These are phyloP conservation scores for Alaudala cheleensis DNA, from an alignment of 2,113 vertebrate genomes.

Conservation along the genomic window DNA sequence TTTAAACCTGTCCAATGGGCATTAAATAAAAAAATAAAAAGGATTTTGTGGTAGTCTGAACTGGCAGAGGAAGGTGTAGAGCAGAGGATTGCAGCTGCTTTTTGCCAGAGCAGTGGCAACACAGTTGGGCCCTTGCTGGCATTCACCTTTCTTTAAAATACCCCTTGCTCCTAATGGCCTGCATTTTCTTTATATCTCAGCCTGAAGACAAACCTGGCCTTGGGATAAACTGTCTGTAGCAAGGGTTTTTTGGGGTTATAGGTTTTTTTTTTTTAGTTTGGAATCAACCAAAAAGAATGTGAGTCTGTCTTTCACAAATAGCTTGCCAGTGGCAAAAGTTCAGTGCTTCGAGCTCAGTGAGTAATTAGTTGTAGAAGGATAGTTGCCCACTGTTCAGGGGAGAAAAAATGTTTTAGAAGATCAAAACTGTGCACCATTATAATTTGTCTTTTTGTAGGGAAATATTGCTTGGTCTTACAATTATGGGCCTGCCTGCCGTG, in stretches of 20 bases:
- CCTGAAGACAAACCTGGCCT: neutral
- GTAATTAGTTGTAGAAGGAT: constrained; percentile 8
- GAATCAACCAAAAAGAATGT: neutral
- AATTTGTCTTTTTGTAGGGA: neutral
- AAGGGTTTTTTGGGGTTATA: neutral
- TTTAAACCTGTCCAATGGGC: neutral
- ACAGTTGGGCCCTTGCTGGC: neutral
- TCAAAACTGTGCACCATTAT: neutral
- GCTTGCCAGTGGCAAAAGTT: constrained; percentile 40
- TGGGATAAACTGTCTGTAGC: neutral
- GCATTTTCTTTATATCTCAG: neutral
- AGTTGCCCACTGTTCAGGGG: neutral
- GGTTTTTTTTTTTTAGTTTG: neutral
- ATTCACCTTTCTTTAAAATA: neutral
- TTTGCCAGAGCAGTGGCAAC: accelerated
- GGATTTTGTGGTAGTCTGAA: neutral
- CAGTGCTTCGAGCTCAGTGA: neutral
- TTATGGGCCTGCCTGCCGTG: neutral
- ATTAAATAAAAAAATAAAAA: neutral
- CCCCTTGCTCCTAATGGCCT: neutral
- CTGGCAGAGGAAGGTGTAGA: neutral
- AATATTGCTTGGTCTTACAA: neutral
- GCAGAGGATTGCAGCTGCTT: neutral
- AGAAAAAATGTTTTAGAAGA: constrained; percentile 4
- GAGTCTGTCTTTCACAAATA: constrained; percentile 25